These are phyloP conservation scores for Miniopterus natalensis DNA, from an alignment of 2,113 vertebrate species.

Conservation along the genomic window DNA sequence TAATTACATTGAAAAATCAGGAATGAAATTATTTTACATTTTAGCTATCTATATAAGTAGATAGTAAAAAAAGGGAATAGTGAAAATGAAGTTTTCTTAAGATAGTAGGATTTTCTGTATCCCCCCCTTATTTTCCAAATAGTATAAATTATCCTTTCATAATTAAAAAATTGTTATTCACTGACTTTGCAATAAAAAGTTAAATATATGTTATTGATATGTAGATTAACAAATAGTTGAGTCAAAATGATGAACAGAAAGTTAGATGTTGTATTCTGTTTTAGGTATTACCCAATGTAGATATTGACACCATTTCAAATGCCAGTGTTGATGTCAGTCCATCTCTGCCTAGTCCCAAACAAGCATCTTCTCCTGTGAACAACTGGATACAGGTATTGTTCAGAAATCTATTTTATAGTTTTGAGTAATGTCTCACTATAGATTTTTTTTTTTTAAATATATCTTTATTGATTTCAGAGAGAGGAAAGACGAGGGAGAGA, in stretches of 20 bases:
- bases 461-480: too few species aligned
- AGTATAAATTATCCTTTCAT: conserved; percentile 18
- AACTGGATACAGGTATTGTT: conserved; percentile 88
- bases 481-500: too few species aligned
- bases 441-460: background rate
- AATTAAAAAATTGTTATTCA: conserved; percentile 32
- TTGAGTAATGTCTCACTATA: background rate
- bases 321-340: conserved; percentile 56
- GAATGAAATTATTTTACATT: conserved; percentile 5
- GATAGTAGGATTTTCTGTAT: conserved; percentile 47
- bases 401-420: background rate
- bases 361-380: conserved; percentile 56
- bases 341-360: background rate
- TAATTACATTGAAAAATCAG: conserved; percentile 26
- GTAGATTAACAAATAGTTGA: background rate
- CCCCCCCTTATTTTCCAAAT: background rate
- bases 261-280: conserved; percentile 19
- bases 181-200: conserved; percentile 40
- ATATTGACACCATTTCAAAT: conserved; percentile 90
- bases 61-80: conserved; percentile 26
- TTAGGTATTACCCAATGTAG: conserved; percentile 92
- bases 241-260: conserved; percentile 1
- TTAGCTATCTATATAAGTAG: background rate
- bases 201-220: background rate
- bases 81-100: conserved; percentile 41